Evolutionary conservation across 2,888 invertebrate species (phyloP), one percentile per base, ranked within the genome.

Genomic region (Bimastos eiseni): DNA sequence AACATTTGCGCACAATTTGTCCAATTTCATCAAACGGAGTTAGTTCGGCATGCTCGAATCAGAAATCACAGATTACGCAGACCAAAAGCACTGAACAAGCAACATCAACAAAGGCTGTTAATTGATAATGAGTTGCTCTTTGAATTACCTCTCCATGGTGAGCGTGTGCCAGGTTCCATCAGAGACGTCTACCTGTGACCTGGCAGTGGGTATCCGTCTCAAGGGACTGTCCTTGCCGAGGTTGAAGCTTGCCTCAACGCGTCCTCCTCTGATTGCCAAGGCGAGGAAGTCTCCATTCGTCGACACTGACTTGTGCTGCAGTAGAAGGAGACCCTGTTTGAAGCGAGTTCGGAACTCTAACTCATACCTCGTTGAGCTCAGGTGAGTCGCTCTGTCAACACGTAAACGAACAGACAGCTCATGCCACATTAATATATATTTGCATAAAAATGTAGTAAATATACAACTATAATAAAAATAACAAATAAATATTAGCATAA

Each of bases 171-270:
- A 34, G 36, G 38, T 44, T 30, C 70, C 49, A 41, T 91, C 91
- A 30, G 55, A 38, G 24, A 91, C 90, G 19, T 84, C 33, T 0
- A 36, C 33, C 34, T 30, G 19, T 37, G 90, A 90, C 36, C 36
- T 37, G 33, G 90, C 24, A 17, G 88, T 89, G 36, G 91, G 91
- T 49, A 91, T 70, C 30, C 38, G 33, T 49, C 49, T 49, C 37
- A 33, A 33, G 4, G 90, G 55, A 24, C n/a, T 21, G 33, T 91
- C 90, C 30, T 49, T 86, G n/a, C 91, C 91, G 17, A 91, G 88
- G 88, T 91, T 91, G 88, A 83, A 91, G 36, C n/a, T 90, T 34
- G 90, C 90, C 55, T 41, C 83, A 11, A 91, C 44, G n/a, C 70
- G 70, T 2, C 91, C 90, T 37, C 0, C 49, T 33, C n/a, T 41